Base-by-base conservation (phyloP, 2,888 invertebrate species). In the Cheilosia scutellata region DNA sequence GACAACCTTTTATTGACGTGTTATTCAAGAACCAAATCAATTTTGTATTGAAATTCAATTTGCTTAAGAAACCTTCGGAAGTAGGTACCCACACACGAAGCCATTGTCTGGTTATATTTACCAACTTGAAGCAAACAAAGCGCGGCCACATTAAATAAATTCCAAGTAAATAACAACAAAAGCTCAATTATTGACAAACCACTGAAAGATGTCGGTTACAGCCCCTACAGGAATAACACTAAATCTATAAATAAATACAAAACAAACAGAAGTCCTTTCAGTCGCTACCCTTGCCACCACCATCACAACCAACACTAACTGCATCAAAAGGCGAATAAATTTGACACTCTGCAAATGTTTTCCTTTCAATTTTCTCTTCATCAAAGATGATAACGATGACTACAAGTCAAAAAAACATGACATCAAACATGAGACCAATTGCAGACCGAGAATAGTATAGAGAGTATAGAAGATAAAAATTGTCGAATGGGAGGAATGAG, bases 311-410 rank as follows among this genome's bases (percentile, higher is more conserved):
- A 33, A 11, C 55, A 55, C 5, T 31, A 27, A 4, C 55, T 44
- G 44, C 31, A 66, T 68, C 55, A 68, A 68, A 55, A 47, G 25
- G 57, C 57, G 70, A 44, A 70, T 70, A 70, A 20, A 70, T 70
- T 70, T 57, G 70, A 70, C 70, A 70, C 70, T 70, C 57, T 29
- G 57, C 57, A 70, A 70, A 57, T 57, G 31, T 57, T 68, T 44
- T 57, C 44, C 20, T 31, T 57, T 29, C 55, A 47, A 57, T 55
- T 68, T 55, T 11, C 31, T 29, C 5, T 2, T 29, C 27, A 2
- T 25, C 33, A 40, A 58, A 5, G 58, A 42, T 42, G 40, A 42
- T 11, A 20, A 49, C 1, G 16, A 20, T 16, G 13, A 31, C 55
- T 55, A 27, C 62, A 63, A 25, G 31, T 25, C 47, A 47, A 63